phyloP scores from a whole-genome alignment of 2,888 invertebrate genomes.

The Tachina lurida region DNA sequence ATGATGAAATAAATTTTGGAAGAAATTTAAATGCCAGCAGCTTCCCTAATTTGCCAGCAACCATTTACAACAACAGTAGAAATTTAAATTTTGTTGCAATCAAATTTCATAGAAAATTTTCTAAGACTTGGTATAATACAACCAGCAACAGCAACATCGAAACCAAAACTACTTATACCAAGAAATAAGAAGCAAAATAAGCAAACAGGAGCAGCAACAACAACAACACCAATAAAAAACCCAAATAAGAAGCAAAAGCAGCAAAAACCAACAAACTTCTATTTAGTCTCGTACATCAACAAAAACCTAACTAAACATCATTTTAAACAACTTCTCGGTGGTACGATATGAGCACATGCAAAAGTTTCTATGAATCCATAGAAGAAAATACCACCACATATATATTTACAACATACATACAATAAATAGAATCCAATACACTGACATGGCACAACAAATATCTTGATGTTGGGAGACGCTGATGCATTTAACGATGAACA shows the following conservation, averaged over 20 bases:
- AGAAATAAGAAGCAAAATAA: conserved; percentile 34
- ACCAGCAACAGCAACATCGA: conserved; percentile 4
- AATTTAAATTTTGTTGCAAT: conserved; percentile 57
- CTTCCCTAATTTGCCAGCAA: conserved; percentile 36
- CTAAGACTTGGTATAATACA: conserved; percentile 39
- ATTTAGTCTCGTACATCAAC: conserved; percentile 42
- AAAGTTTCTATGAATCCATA: conserved; percentile 15
- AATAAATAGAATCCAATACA: neutral
- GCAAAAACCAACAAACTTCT: conserved; percentile 47
- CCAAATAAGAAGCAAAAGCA: conserved; percentile 1
- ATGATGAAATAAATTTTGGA: conserved; percentile 46
- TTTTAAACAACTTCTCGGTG: conserved; percentile 40
- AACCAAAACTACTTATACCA: conserved; percentile 44
- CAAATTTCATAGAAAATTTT: conserved; percentile 59
- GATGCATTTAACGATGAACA: conserved; percentile 34
- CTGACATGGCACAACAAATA: conserved; percentile 8
- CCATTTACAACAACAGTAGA: conserved; percentile 15
- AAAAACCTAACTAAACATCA: conserved; percentile 51
- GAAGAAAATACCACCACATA: conserved; percentile 33
- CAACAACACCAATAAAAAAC: neutral
- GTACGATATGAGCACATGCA: neutral
- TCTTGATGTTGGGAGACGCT: conserved; percentile 8
- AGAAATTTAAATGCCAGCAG: conserved; percentile 55
- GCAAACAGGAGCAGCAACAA: neutral
- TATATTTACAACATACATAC: neutral